Base-by-base conservation (phyloP, 2,888 invertebrate species). In the Siphonodentalium dalli region DNA sequence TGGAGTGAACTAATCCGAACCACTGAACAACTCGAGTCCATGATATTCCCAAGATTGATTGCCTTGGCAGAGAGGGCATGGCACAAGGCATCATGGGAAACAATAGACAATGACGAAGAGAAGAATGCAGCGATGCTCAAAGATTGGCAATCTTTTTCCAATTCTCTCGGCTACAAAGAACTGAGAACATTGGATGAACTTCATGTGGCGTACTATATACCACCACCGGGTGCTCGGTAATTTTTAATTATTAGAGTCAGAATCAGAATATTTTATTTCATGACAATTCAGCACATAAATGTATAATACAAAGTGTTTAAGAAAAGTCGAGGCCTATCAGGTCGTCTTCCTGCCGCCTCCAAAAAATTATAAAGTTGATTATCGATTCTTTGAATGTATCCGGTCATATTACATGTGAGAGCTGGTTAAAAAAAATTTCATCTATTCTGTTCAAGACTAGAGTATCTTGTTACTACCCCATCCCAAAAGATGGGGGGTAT, bases 61-160 rank as follows among this genome's bases (percentile, higher is more conserved):
- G 74, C 76, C n/a, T 61, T 79, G 23, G 79, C 78, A 8, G 78
- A 79, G 61, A 54, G 78, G 20, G 68, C 67, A 0, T 79, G 78
- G 78, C 77, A 79, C 54, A 68, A 68, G 47, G 72, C 78, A 42
- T 53, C 56, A 8, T 79, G 77, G 77, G 76, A 77, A 60, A 64
- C 63, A 8, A 53, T 57, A 23, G 51, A 55, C 6, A 55, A 65
- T 13, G 49, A 51, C 3, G 54, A 52, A 7, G 53, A 52, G n/a
- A 57, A 59, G 31, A 37, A 53, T 23, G 49, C 58, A 3, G 35
- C 35, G 13, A 58, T 65, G 43, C 42, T 53, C 18, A 34, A 47
- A 8, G 75, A 78, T 53, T 79, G 78, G 77, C 55, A 54, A 24
- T 48, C 52, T 18, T 79, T 79, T 66, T 72, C 75, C n/a, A 66